Percentiles rank a stretch among this genome's conserved stretches.
phyloP scores from a whole-genome alignment of 2,888 invertebrate genomes.

The Ormyrus thymus region DNA sequence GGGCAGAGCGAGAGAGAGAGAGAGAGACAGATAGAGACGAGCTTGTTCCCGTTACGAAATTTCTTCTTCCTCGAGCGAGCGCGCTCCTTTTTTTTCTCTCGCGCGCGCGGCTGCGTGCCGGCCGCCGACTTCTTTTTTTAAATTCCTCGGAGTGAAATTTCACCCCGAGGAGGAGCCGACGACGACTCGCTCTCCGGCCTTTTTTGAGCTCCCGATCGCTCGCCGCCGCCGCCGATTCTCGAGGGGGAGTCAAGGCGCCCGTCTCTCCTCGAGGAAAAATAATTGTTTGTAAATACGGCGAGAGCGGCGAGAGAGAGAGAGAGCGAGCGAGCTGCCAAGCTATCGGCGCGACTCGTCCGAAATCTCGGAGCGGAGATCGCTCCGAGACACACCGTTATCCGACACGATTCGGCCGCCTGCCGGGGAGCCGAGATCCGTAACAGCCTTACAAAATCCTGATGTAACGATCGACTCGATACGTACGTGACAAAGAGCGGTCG shows the following conservation, averaged over 20 bases:
- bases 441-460: slow-evolving; percentile 34
- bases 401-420: slow-evolving; percentile 29
- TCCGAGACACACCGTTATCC: slow-evolving; percentile 27
- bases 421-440: not conserved
- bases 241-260: not conserved
- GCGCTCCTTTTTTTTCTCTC: not conserved
- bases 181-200: no score
- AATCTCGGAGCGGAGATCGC: no score
- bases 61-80: slow-evolving; percentile 61
- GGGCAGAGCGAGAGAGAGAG: not conserved
- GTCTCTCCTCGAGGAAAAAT: not conserved
- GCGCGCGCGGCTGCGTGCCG: not conserved
- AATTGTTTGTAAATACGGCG: no score
- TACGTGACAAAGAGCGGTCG: not conserved
- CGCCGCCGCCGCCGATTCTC: not conserved
- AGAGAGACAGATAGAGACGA: not conserved
- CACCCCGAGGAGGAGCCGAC: not conserved
- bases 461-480: not conserved
- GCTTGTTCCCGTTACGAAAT: slow-evolving; percentile 54
- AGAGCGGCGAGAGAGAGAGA: no score
- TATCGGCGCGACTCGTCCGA: no score
- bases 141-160: not conserved
- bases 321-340: no score
- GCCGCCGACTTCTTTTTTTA: not conserved
- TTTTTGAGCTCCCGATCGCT: not conserved